Evolutionary conservation across 1,140 invertebrate species (phyloP).

Genomic region (Dendroctonus valens): DNA sequence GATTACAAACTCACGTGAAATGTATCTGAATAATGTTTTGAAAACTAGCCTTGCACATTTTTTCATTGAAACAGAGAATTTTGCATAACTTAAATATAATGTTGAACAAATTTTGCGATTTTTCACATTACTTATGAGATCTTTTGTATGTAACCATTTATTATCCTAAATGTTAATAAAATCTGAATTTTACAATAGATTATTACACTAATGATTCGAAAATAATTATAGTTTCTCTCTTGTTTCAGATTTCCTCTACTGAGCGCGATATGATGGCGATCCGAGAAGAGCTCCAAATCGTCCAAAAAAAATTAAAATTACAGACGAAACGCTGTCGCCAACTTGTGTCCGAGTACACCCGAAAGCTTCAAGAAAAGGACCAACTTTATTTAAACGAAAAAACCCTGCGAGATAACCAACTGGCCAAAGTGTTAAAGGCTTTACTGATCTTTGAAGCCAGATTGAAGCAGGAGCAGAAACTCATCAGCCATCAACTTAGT

Average conservation of each 20-base stretch:
- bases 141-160: neutral
- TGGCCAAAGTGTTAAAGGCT: conserved; percentile 65
- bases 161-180: neutral
- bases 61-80: no score
- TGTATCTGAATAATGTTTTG: no score
- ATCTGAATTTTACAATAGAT: neutral
- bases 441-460: conserved; percentile 68
- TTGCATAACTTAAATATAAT: neutral
- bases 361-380: conserved; percentile 61
- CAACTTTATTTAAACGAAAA: conserved; percentile 60
- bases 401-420: conserved; percentile 63
- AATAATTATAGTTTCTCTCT: conserved; percentile 6
- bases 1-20: no score
- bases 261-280: conserved; percentile 56
- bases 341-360: conserved; percentile 59
- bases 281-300: conserved; percentile 59
- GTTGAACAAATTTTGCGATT: neutral
- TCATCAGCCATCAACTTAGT: conserved; percentile 64
- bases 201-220: neutral
- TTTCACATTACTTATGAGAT: neutral
- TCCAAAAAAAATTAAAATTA: conserved; percentile 62
- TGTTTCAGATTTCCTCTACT: conserved; percentile 35
- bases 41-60: no score
- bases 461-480: conserved; percentile 72
- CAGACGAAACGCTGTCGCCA: conserved; percentile 61